These are phyloP conservation scores for Stegophylla sp. DNA, from an alignment of 2,888 invertebrate genomes.

Conservation along the genomic window DNA sequence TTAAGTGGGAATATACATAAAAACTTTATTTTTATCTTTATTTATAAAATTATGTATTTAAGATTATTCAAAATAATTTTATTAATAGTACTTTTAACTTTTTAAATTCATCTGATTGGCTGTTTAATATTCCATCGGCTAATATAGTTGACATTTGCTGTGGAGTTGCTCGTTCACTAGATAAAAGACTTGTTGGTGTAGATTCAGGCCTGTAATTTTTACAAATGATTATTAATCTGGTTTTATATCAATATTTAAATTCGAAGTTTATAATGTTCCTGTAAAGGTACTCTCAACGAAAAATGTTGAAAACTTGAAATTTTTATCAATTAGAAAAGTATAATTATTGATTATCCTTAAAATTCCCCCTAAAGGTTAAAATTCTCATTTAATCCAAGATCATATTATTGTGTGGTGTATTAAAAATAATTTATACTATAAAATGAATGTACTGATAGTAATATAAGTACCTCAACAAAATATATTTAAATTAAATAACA, in stretches of 20 bases:
- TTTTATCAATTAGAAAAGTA: too few species aligned
- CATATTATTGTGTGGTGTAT: too few species aligned
- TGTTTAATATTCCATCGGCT: conserved; percentile 62
- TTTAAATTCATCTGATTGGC: conserved; percentile 63
- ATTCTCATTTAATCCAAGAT: too few species aligned
- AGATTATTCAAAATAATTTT: too few species aligned
- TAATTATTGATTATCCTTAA: too few species aligned
- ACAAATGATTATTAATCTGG: background rate
- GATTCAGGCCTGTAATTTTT: conserved; percentile 63
- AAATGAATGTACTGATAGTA: too few species aligned
- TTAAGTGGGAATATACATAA: too few species aligned
- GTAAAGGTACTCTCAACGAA: background rate
- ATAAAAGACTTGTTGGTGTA: conserved; percentile 63
- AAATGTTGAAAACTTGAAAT: background rate
- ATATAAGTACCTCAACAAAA: background rate
- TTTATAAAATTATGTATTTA: too few species aligned
- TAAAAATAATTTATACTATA: background rate
- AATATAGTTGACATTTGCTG: conserved; percentile 30
- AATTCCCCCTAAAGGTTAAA: too few species aligned
- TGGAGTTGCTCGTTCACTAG: conserved; percentile 61
- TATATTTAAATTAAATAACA: background rate
- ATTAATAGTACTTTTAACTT: conserved; percentile 63
- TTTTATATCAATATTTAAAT: background rate
- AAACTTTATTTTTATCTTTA: too few species aligned
- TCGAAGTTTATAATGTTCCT: background rate